These are phyloP conservation scores for Ispidina lecontei DNA, from an alignment of 2,797 vertebrate genomes.

Conservation along the genomic window DNA sequence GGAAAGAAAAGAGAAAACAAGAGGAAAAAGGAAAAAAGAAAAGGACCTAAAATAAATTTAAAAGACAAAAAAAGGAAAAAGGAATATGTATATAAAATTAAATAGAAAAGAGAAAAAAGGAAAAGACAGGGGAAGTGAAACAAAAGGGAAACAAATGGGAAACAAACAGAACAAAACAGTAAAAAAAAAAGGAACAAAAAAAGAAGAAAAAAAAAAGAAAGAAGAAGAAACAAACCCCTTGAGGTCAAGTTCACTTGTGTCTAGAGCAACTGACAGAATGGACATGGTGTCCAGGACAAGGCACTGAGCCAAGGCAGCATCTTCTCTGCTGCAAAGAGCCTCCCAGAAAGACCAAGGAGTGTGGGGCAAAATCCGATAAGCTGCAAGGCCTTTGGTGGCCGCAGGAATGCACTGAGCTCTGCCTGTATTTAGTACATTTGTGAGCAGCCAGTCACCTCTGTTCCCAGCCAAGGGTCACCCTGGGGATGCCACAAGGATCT, in stretches of 20 bases:
- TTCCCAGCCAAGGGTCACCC: not conserved
- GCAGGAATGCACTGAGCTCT: not conserved
- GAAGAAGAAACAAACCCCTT: not conserved
- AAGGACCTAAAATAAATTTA: too few species aligned
- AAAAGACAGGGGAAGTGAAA: not conserved
- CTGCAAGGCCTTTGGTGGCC: not conserved
- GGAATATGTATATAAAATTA: not conserved
- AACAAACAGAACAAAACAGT: rapidly evolving
- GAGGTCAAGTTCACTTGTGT: not conserved
- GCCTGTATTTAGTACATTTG: rapidly evolving
- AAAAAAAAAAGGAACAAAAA: rapidly evolving
- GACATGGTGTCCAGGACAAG: not conserved
- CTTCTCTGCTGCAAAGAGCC: not conserved
- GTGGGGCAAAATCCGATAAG: rapidly evolving
- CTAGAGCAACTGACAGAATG: not conserved
- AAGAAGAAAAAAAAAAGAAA: not conserved
- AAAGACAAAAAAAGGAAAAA: too few species aligned
- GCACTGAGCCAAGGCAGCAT: not conserved
- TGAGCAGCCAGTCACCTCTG: not conserved
- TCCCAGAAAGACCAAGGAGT: not conserved
- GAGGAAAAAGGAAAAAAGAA: too few species aligned
- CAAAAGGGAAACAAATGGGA: rapidly evolving
- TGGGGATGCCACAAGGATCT: not conserved
- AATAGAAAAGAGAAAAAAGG: not conserved
- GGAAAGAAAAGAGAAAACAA: too few species aligned